These are phyloP conservation scores for Leptodactylus fuscus DNA, from an alignment of 2,113 vertebrate genomes.

Conservation along the genomic window DNA sequence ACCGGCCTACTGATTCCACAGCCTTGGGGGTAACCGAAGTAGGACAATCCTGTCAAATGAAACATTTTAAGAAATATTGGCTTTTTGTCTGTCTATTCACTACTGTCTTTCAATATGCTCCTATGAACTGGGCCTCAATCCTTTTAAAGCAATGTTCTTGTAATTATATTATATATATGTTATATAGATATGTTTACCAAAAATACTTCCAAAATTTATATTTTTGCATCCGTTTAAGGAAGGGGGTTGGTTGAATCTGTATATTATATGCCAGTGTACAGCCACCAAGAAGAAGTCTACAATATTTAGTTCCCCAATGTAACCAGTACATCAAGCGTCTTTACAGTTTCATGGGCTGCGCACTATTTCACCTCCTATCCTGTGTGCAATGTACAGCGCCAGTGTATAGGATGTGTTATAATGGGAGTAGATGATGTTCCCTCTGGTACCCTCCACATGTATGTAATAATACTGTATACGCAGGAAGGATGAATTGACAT, in stretches of 20 bases:
- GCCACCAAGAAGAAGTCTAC: background rate
- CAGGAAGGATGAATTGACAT: slow-evolving; percentile 7
- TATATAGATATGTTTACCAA: background rate
- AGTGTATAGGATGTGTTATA: background rate
- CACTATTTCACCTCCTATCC: background rate
- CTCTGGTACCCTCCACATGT: background rate
- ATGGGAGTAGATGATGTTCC: background rate
- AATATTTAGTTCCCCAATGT: background rate
- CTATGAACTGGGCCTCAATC: background rate
- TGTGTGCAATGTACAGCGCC: background rate
- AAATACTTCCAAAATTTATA: background rate
- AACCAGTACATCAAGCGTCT: background rate
- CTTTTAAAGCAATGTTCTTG: background rate
- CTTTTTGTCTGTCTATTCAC: too few species aligned
- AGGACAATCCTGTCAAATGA: too few species aligned
- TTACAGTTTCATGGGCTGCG: background rate
- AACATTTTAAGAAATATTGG: too few species aligned
- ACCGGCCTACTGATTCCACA: too few species aligned
- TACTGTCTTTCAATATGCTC: background rate
- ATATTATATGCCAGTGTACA: background rate
- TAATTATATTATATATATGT: background rate
- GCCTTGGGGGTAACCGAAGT: too few species aligned
- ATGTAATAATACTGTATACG: background rate
- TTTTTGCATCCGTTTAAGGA: background rate
- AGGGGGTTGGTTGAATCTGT: background rate